These are phyloP conservation scores for Stigmatopora argus DNA, from an alignment of 2,113 vertebrate species.

Conservation along the genomic window DNA sequence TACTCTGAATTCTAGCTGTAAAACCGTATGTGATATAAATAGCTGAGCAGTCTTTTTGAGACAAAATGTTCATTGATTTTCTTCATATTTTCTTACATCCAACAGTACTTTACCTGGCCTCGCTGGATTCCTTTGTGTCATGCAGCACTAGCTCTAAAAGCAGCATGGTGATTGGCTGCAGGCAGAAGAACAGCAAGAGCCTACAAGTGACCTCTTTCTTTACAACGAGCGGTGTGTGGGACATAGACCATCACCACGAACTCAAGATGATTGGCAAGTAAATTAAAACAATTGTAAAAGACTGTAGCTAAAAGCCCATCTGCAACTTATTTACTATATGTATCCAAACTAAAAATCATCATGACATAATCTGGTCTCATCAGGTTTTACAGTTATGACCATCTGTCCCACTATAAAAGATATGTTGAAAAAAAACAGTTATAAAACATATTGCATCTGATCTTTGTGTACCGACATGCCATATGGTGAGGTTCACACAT, in stretches of 20 bases:
- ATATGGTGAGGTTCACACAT: neutral
- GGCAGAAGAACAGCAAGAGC: slow-evolving; percentile 58
- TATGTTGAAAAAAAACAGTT: neutral
- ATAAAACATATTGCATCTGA: slow-evolving; percentile 1
- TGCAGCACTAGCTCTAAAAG: slow-evolving; percentile 66
- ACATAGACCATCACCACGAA: slow-evolving; percentile 69
- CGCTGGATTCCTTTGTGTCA: slow-evolving; percentile 75
- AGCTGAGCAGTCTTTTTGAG: neutral
- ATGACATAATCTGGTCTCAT: neutral
- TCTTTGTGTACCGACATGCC: neutral
- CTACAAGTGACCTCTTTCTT: slow-evolving; percentile 62
- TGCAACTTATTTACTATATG: neutral
- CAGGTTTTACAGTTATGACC: neutral
- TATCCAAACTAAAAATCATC: neutral
- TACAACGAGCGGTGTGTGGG: slow-evolving; percentile 68
- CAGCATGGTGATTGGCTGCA: slow-evolving; percentile 70
- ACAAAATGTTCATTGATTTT: neutral
- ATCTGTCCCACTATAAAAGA: neutral
- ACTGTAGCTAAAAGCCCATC: neutral
- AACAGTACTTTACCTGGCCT: slow-evolving; percentile 64
- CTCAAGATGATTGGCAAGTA: slow-evolving; percentile 77
- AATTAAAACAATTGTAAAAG: neutral
- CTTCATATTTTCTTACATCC: slow-evolving; percentile 9
- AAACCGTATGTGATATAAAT: neutral
- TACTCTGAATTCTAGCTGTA: neutral